Conservation (phyloP, 1,140 invertebrate species). For the Euwallacea similis region DNA sequence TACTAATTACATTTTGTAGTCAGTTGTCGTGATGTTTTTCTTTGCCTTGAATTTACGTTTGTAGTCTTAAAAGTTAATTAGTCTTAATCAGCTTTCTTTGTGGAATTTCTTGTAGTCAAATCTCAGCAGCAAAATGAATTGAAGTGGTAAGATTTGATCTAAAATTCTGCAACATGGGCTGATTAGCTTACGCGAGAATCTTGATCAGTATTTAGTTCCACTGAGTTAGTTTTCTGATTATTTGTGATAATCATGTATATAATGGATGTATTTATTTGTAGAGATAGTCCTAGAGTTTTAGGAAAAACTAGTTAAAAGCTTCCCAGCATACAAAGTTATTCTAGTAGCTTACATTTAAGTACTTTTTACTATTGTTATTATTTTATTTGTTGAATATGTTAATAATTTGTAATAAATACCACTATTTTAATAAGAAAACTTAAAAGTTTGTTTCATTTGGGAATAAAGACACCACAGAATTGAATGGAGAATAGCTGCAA, state of each 20-base stretch:
- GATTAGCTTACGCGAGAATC: no score
- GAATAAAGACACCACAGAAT: no score
- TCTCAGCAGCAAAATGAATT: neutral
- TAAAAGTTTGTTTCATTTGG: no score
- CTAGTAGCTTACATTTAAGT: constrained; percentile 26
- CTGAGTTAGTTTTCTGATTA: constrained; percentile 29
- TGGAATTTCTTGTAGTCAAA: neutral
- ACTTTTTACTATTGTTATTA: constrained; percentile 50
- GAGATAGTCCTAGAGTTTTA: neutral
- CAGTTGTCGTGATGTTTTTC: constrained; percentile 18
- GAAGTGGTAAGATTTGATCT: no score
- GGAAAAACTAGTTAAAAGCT: constrained; percentile 11
- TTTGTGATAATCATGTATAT: constrained; percentile 43
- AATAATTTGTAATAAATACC: constrained; percentile 53
- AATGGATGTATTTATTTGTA: constrained; percentile 3
- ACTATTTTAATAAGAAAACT: constrained; percentile 46
- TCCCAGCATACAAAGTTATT: constrained; percentile 18
- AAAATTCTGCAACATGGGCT: no score
- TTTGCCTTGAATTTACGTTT: neutral
- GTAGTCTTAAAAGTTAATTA: no score
- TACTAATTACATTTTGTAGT: constrained; percentile 11
- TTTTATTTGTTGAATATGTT: constrained; percentile 54
- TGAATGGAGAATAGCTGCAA: no score
- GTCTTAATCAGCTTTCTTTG: neutral
- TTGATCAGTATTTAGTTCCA: constrained; percentile 29